These are phyloP conservation scores for Tetragnatha versicolor DNA, from an alignment of 1,140 invertebrate species.

Conservation along the genomic window DNA sequence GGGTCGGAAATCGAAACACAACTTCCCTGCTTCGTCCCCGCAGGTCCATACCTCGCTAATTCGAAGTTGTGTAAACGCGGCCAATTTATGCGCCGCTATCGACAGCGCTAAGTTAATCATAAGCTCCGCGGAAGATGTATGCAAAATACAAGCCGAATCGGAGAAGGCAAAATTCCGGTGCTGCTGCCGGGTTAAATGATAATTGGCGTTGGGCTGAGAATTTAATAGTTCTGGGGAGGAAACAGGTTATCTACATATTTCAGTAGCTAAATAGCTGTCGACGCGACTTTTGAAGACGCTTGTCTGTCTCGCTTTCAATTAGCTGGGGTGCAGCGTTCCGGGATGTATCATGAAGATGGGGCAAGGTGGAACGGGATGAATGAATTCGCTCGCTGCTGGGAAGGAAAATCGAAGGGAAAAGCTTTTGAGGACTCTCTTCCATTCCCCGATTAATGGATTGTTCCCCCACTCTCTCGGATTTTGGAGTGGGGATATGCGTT, in stretches of 20 bases:
- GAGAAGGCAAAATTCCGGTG: slow-evolving; percentile 1
- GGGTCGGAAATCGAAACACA: background rate
- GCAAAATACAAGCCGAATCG: slow-evolving; percentile 11
- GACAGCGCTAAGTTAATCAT: slow-evolving; percentile 37
- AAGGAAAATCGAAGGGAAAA: too few species aligned
- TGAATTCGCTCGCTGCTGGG: too few species aligned
- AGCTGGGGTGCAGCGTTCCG: background rate
- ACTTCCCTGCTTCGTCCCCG: background rate
- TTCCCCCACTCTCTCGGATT: too few species aligned
- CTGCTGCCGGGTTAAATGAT: slow-evolving; percentile 12
- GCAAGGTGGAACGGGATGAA: too few species aligned
- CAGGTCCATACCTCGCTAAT: slow-evolving; percentile 9
- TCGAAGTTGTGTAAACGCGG: background rate
- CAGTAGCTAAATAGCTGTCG: background rate
- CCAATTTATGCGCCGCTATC: slow-evolving; percentile 20
- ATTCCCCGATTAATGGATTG: too few species aligned
- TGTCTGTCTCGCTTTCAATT: background rate
- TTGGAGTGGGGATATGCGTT: too few species aligned
- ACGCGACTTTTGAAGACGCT: background rate
- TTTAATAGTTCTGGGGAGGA: background rate
- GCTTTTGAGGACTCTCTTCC: too few species aligned
- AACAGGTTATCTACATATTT: background rate
- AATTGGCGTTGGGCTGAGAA: background rate
- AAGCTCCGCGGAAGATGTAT: background rate
- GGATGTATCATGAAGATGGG: background rate